Evolutionary conservation across 2,888 invertebrate genomes (phyloP), one percentile per base, ranked within the genome.

Genomic region (Allophyes oxyacanthae): DNA sequence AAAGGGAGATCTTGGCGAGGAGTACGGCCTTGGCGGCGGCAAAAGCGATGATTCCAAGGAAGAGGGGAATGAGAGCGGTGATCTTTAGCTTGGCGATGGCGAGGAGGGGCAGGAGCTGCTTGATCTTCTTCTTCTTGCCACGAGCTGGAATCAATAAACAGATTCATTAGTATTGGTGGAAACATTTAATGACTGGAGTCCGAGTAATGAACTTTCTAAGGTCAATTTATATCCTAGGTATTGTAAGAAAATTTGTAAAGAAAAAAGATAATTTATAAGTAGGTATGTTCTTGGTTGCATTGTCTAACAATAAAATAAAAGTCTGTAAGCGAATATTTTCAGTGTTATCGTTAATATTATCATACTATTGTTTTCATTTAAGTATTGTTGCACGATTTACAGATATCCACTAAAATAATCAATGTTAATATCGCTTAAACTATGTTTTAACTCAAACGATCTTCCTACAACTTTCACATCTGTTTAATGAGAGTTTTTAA

Each of bases 21-120:
- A 97, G 92, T 57, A 98, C 94, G 36, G 98, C 98, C 92, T 98
- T 98, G 91, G 97, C 96, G n/a, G 98, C 97, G 46, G 97, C 95
- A 53, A 98, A 94, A 20, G 97, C 97, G 73, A 98, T 95, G 82
- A 94, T 92, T 43, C 85, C 98, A 53, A 98, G 95, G 79, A 96
- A 96, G 69, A 98, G 91, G 26, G 97, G 97, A 75, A 97, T 95
- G 64, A 98, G 94, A 20, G 96, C 96, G 63, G 96, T 96, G 73
- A 94, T 96, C 94, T 98, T 98, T 83, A 98, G 88, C 85, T 97
- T 97, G 81, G 97, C 94, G 63, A 98, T 94, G 77, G 97, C 94
- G 73, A 98, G 92, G 72, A 97, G 94, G 14, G 97, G 96, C 79
- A 97, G 88, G 78, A 97, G 95, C 78, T 96, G 95, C 95, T 97